A percentile compares a stretch with the other conserved stretches of the same genome.
These are phyloP conservation scores for Craseonycteris thonglongyai DNA, from an alignment of 2,113 vertebrate species.

Conservation along the genomic window DNA sequence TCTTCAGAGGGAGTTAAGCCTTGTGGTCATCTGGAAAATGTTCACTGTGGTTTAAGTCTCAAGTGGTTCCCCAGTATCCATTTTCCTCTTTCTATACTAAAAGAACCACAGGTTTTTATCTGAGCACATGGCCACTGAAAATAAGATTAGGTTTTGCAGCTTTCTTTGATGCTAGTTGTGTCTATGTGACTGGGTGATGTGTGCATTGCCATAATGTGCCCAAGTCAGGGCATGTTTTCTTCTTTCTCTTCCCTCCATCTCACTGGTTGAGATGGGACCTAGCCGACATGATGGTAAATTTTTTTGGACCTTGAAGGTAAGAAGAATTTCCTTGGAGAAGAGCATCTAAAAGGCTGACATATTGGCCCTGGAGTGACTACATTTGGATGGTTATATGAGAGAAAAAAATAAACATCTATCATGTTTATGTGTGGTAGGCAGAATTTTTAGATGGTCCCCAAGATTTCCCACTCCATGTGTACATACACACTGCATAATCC, in stretches of 20 bases:
- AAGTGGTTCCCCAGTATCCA: neutral
- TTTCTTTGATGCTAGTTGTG: neutral
- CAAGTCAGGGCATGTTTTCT: neutral
- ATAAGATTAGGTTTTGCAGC: neutral
- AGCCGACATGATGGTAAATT: neutral
- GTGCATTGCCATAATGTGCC: neutral
- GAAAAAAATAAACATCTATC: neutral
- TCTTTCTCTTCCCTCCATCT: neutral
- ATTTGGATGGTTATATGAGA: neutral
- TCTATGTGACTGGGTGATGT: neutral
- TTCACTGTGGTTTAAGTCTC: neutral
- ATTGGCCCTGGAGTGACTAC: neutral
- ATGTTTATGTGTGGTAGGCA: neutral
- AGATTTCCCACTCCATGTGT: neutral
- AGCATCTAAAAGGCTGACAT: neutral
- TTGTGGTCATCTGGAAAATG: neutral
- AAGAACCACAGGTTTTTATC: neutral
- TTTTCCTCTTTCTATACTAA: neutral
- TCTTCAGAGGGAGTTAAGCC: neutral
- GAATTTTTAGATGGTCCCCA: neutral
- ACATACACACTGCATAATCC: neutral
- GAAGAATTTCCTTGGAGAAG: neutral
- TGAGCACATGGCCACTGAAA: neutral
- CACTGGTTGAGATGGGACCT: neutral
- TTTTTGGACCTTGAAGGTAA: neutral